These are phyloP conservation scores for Ahaetulla prasina DNA, from an alignment of 2,113 vertebrate genomes.

Conservation along the genomic window DNA sequence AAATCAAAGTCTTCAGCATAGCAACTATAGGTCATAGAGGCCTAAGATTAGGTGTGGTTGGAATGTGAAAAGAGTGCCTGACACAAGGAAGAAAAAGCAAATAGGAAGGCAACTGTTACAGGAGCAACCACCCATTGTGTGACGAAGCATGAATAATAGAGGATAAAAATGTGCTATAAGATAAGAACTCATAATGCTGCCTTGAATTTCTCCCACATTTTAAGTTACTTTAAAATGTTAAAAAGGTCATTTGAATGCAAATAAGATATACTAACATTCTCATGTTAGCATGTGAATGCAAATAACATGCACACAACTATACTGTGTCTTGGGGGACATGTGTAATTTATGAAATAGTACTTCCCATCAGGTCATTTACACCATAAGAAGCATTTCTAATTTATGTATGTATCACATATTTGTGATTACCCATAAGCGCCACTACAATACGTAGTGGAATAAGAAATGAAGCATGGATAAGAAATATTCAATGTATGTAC, in stretches of 20 bases:
- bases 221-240: background rate
- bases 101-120: background rate
- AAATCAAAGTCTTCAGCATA: background rate
- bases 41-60: slow-evolving; percentile 12
- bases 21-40: background rate
- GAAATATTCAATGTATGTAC: background rate
- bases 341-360: background rate
- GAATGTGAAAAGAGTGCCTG: background rate
- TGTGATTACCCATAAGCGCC: background rate
- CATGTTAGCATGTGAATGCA: background rate
- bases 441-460: background rate
- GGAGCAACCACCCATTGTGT: background rate
- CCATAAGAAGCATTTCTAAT: background rate
- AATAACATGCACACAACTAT: background rate
- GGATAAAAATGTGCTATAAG: background rate
- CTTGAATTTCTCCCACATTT: background rate
- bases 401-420: background rate
- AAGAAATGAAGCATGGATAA: background rate
- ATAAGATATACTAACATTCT: background rate
- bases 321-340: background rate
- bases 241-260: background rate
- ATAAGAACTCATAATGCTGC: background rate
- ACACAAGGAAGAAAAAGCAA: background rate
- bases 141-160: background rate
- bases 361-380: background rate